phyloP scores from a whole-genome alignment of 2,113 vertebrate species.

The Nansenia antarctica region DNA sequence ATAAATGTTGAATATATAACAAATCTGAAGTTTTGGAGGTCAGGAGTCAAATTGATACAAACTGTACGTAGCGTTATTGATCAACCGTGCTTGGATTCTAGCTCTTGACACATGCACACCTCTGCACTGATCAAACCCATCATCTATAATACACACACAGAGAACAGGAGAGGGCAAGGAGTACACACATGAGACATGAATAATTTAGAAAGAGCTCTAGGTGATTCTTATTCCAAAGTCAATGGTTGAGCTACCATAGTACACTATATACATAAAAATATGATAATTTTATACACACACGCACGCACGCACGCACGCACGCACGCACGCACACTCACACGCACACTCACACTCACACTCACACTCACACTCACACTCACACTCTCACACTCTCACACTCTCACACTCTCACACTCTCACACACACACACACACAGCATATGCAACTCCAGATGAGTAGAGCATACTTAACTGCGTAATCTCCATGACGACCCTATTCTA shows the following conservation, averaged over 20 bases:
- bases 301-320: not conserved
- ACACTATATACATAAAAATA: too few species aligned
- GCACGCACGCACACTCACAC: not conserved
- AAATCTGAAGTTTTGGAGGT: slow-evolving; percentile 32
- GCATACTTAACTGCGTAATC: too few species aligned
- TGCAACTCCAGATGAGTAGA: not conserved
- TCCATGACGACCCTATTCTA: too few species aligned
- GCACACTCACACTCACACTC: not conserved
- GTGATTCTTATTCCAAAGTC: too few species aligned
- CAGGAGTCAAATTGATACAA: slow-evolving; percentile 51
- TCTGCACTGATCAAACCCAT: slow-evolving; percentile 50
- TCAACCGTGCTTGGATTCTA: slow-evolving; percentile 4
- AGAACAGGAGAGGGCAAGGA: not conserved
- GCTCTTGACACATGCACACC: not conserved
- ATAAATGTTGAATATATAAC: slow-evolving; percentile 22
- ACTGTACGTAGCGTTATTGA: slow-evolving; percentile 46
- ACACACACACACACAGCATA: not conserved
- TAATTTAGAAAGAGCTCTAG: not conserved
- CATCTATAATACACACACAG: slow-evolving; percentile 32
- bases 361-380: not conserved
- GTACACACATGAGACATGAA: not conserved
- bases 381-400: not conserved
- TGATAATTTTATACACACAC: not conserved
- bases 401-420: not conserved
- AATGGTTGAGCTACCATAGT: too few species aligned